Conservation (phyloP, 1,140 invertebrate genomes). For the Nephotettix cincticeps region DNA sequence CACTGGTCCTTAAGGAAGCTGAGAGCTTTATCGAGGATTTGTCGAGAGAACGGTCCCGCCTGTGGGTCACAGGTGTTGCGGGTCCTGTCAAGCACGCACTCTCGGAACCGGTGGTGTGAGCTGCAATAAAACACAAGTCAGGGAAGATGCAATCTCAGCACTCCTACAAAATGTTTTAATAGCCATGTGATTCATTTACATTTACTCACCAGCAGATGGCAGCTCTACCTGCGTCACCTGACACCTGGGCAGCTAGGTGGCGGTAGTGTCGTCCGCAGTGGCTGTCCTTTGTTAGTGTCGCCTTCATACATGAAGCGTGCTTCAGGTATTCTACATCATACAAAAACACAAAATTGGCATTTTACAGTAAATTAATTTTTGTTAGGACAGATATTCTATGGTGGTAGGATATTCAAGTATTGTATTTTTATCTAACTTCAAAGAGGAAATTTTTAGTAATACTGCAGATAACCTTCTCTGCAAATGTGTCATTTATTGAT, state of each 20-base stretch:
- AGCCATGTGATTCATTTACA: too few relatives aligned
- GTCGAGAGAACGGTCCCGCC: slow-evolving; percentile 52
- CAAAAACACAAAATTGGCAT: too few relatives aligned
- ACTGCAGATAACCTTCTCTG: too few relatives aligned
- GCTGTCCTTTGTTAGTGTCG: slow-evolving; percentile 54
- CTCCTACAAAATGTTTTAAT: too few relatives aligned
- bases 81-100: slow-evolving; percentile 56
- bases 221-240: slow-evolving; percentile 53
- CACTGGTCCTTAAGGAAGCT: slow-evolving; percentile 60
- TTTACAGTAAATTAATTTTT: too few relatives aligned
- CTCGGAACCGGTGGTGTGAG: slow-evolving; percentile 57
- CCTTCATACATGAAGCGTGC: slow-evolving; percentile 59
- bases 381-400: too few relatives aligned
- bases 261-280: slow-evolving; percentile 59
- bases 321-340: slow-evolving; percentile 54
- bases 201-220: slow-evolving; percentile 57
- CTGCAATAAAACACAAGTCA: slow-evolving; percentile 44
- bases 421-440: too few relatives aligned
- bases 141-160: too few relatives aligned
- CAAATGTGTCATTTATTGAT: too few relatives aligned
- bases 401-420: too few relatives aligned
- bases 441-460: too few relatives aligned
- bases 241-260: slow-evolving; percentile 56
- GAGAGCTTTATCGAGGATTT: slow-evolving; percentile 58
- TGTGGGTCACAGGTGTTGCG: slow-evolving; percentile 53